Percentiles rank a stretch among this genome's conserved stretches.
Conservation (phyloP, 2,888 invertebrate genomes). For the Agapostemon virescens region DNA sequence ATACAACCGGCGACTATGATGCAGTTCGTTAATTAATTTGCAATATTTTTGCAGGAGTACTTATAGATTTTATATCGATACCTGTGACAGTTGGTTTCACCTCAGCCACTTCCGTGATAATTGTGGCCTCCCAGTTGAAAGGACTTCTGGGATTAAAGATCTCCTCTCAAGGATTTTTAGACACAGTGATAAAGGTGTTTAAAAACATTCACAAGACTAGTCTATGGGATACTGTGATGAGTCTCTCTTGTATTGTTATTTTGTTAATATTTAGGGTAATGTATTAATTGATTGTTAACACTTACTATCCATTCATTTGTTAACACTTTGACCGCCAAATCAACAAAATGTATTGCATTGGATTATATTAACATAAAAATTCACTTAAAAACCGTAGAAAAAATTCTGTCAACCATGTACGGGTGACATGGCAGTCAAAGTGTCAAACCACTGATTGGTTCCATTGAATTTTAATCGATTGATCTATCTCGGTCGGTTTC, state of each 20-base stretch:
- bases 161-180: conserved; percentile 87
- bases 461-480: not conserved
- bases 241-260: conserved; percentile 87
- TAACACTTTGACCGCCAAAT: too few species aligned
- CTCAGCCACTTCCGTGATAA: conserved; percentile 94
- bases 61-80: conserved; percentile 94
- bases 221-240: conserved; percentile 87
- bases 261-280: conserved; percentile 89
- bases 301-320: too few species aligned
- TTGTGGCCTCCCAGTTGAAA: conserved; percentile 92
- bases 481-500: not conserved
- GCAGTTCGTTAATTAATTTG: not conserved
- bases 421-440: too few species aligned
- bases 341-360: too few species aligned
- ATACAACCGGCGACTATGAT: not conserved
- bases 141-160: conserved; percentile 88
- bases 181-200: conserved; percentile 87
- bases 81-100: conserved; percentile 95
- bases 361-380: too few species aligned
- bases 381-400: too few species aligned
- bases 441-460: too few species aligned
- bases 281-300: too few species aligned
- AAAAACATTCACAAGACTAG: conserved; percentile 86
- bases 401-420: too few species aligned
- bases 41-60: conserved; percentile 85